These are phyloP conservation scores for Catharus bicknelli DNA, from an alignment of 2,113 vertebrate species.

Conservation along the genomic window DNA sequence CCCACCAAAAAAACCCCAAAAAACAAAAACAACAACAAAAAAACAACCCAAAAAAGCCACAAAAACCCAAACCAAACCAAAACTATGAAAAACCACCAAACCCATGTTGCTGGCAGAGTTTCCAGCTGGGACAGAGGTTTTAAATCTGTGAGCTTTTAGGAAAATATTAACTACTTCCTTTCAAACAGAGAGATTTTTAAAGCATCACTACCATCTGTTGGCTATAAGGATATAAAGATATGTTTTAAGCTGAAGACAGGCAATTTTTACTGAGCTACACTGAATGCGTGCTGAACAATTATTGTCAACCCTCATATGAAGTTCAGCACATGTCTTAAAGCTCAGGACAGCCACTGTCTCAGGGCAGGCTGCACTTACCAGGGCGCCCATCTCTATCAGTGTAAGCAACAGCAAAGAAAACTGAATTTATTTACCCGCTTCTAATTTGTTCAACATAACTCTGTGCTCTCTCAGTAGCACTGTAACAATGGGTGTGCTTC, in stretches of 20 bases:
- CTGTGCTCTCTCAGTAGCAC: not conserved
- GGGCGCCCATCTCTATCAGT: not conserved
- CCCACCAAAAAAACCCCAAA: too few relatives aligned
- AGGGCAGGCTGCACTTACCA: not conserved
- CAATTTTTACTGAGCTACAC: not conserved
- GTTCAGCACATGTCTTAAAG: not conserved
- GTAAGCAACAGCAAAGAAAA: not conserved
- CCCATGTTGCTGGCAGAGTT: not conserved
- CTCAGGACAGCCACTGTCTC: not conserved
- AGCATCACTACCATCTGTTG: not conserved
- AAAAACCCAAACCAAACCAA: not conserved
- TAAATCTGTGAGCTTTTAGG: not conserved
- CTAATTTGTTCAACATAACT: not conserved
- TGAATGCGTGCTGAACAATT: not conserved
- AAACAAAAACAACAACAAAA: not conserved
- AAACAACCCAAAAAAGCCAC: too few relatives aligned
- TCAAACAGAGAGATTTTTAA: not conserved
- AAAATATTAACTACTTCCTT: not conserved
- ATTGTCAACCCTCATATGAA: not conserved
- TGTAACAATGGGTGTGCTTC: not conserved
- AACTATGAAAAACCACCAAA: not conserved
- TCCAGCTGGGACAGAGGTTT: not conserved
- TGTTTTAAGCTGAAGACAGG: not conserved
- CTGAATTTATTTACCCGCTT: not conserved
- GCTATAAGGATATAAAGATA: not conserved